phyloP scores from a whole-genome alignment of 1,140 invertebrate species.

The Eueides isabella region DNA sequence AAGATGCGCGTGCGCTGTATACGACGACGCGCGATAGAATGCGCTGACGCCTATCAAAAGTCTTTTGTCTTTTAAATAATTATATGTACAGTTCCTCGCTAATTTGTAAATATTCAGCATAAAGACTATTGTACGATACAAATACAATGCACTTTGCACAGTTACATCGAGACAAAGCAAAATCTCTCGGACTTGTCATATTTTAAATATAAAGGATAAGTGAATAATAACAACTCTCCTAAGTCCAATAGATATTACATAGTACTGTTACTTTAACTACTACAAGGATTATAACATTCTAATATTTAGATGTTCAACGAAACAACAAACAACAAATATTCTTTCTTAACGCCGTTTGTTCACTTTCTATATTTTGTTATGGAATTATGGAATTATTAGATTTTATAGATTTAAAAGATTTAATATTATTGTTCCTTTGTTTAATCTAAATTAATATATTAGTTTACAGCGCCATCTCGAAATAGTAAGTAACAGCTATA shows the following conservation, averaged over 20 bases:
- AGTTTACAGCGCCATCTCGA: background rate
- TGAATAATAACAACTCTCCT: background rate
- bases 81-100: conserved; percentile 44
- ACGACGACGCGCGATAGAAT: conserved; percentile 51
- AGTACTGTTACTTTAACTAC: too few species aligned
- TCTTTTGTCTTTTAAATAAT: conserved; percentile 62
- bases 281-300: too few species aligned
- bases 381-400: too few species aligned
- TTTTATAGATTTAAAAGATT: background rate
- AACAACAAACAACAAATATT: too few species aligned
- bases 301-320: too few species aligned
- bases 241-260: background rate
- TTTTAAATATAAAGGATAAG: background rate
- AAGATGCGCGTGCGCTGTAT: conserved; percentile 48
- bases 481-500: background rate
- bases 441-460: background rate
- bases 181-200: conserved; percentile 21
- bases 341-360: too few species aligned
- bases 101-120: conserved; percentile 54
- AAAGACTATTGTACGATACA: conserved; percentile 37
- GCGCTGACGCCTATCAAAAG: conserved; percentile 49
- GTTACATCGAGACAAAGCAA: conserved; percentile 36
- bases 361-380: too few species aligned
- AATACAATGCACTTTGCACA: conserved; percentile 42
- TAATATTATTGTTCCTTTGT: background rate